Percentiles rank a stretch among this genome's conserved stretches.
Conservation (phyloP, 2,888 invertebrate genomes). For the Cloeon dipterum region DNA sequence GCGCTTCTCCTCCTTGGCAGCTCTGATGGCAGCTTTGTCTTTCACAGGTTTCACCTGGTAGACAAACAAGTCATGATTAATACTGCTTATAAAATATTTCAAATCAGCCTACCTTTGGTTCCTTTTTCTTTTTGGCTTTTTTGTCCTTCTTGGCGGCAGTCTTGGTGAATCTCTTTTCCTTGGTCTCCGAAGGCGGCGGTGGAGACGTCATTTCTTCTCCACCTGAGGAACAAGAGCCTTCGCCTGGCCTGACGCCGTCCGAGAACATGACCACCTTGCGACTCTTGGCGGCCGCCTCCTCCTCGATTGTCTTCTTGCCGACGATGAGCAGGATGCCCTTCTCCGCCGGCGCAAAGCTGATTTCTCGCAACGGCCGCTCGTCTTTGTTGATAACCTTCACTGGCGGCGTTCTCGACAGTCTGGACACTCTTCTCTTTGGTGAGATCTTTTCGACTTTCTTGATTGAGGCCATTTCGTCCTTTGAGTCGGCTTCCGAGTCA, state of each 20-base stretch:
- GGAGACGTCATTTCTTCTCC: slow-evolving; percentile 35
- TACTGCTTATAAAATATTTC: not conserved
- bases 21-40: slow-evolving; percentile 11
- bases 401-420: not conserved
- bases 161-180: slow-evolving; percentile 20
- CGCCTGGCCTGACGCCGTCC: slow-evolving; percentile 31
- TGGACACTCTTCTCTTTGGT: not conserved
- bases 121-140: slow-evolving; percentile 20
- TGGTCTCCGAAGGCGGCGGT: slow-evolving; percentile 26
- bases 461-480: too few relatives aligned
- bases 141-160: not conserved
- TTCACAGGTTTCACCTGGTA: slow-evolving; percentile 20
- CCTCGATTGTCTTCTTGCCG: slow-evolving; percentile 26
- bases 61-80: not conserved
- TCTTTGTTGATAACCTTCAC: too few relatives aligned
- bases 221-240: slow-evolving; percentile 20
- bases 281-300: not conserved
- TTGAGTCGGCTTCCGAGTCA: slow-evolving; percentile 1
- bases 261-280: slow-evolving; percentile 31
- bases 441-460: too few relatives aligned
- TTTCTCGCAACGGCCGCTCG: not conserved
- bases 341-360: slow-evolving; percentile 19
- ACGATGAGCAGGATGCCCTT: slow-evolving; percentile 30
- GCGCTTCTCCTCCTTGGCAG: slow-evolving; percentile 14
- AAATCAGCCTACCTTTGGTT: not conserved